phyloP scores from a whole-genome alignment of 2,113 vertebrate genomes.

The Nettapus auritus region DNA sequence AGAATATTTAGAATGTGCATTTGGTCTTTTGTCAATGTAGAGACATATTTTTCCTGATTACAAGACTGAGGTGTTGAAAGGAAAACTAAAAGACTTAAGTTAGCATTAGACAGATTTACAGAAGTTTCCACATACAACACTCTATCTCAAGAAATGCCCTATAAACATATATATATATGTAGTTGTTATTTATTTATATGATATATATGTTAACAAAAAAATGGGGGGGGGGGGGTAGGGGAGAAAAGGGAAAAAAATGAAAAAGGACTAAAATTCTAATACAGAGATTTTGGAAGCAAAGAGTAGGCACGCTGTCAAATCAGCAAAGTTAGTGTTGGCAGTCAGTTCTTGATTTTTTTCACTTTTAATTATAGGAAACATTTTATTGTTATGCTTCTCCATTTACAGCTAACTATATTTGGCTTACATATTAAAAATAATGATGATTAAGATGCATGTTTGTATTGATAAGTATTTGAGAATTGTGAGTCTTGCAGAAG shows the following conservation, averaged over 20 bases:
- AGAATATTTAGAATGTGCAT: not conserved
- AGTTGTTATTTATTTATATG: not conserved
- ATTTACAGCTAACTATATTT: constrained; percentile 72
- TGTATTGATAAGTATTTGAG: constrained; percentile 47
- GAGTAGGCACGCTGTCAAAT: constrained; percentile 40
- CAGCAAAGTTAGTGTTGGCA: constrained; percentile 55
- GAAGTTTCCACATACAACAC: constrained; percentile 3
- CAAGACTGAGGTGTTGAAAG: not conserved
- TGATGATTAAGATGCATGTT: constrained; percentile 24
- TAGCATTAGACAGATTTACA: not conserved
- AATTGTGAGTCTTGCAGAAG: not conserved
- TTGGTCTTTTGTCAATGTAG: not conserved
- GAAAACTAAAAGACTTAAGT: not conserved
- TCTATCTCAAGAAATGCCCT: not conserved
- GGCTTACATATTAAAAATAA: constrained; percentile 67
- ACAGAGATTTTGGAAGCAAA: constrained; percentile 17
- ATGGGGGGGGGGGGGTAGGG: no score
- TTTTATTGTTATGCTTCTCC: constrained; percentile 74
- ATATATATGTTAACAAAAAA: not conserved
- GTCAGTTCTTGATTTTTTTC: constrained; percentile 67
- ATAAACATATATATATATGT: no score
- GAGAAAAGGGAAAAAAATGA: not conserved
- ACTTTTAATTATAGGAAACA: constrained; percentile 67
- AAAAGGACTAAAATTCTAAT: not conserved
- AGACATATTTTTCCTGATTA: not conserved